Conservation (phyloP, 2,888 invertebrate species). For the Eurytoma californica region DNA sequence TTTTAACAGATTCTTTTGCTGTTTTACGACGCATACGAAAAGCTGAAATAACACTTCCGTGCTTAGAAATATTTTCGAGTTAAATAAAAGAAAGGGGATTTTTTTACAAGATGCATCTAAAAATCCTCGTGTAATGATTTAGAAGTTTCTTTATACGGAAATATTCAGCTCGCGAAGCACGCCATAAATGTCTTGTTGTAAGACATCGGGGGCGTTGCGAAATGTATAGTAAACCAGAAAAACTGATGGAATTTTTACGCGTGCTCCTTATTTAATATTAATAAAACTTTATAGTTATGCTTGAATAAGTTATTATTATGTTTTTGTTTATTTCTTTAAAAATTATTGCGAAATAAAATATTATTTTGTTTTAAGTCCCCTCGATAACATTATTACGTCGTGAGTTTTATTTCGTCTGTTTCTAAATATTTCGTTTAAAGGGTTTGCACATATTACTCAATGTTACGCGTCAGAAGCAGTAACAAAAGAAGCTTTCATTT, state of each 20-base stretch:
- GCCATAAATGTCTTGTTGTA: constrained; percentile 42
- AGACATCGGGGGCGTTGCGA: constrained; percentile 15
- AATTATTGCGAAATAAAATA: neutral
- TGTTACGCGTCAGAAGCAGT: too few relatives aligned
- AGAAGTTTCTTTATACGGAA: constrained; percentile 38
- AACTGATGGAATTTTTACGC: constrained; percentile 33
- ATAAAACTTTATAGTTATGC: constrained; percentile 19
- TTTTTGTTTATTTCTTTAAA: neutral
- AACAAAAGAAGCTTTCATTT: too few relatives aligned
- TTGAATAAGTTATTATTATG: neutral
- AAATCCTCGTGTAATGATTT: constrained; percentile 15
- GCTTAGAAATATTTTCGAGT: neutral
- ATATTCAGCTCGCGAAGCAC: constrained; percentile 34
- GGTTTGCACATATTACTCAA: too few relatives aligned
- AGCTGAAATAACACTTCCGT: neutral
- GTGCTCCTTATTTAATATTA: constrained; percentile 27
- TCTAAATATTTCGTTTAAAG: too few relatives aligned
- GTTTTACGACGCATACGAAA: neutral
- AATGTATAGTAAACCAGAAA: constrained; percentile 28
- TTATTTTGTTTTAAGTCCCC: too few relatives aligned
- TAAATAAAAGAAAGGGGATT: neutral
- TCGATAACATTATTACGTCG: too few relatives aligned
- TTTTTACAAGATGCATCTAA: neutral
- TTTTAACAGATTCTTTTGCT: too few relatives aligned
- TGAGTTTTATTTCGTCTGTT: too few relatives aligned